phyloP scores from a whole-genome alignment of 2,113 vertebrate species.

The Eubucco bourcierii region DNA sequence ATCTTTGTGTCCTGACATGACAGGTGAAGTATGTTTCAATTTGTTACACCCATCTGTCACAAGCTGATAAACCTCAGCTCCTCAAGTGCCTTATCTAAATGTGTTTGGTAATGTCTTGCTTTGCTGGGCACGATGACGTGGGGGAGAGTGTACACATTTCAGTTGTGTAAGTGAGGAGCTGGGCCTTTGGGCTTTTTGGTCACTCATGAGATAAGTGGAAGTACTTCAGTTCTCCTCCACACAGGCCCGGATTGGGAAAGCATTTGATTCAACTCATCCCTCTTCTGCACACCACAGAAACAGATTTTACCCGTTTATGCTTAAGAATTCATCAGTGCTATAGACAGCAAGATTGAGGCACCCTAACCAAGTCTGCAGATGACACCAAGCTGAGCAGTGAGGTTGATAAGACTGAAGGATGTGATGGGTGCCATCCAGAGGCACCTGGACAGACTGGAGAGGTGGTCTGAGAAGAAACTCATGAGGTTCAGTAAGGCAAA shows the following conservation, averaged over 20 bases:
- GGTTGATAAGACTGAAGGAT: too few species aligned
- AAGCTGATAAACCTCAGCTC: slow-evolving; percentile 34
- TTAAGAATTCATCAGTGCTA: background rate
- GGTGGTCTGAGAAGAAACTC: too few species aligned
- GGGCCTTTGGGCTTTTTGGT: background rate
- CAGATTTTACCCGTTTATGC: background rate
- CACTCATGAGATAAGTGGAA: background rate
- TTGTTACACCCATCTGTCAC: slow-evolving; percentile 44
- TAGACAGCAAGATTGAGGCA: too few species aligned
- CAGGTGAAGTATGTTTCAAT: background rate
- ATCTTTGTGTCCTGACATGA: slow-evolving; percentile 45
- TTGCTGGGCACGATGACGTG: background rate
- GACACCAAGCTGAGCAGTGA: too few species aligned
- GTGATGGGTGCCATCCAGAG: too few species aligned
- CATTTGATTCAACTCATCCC: background rate
- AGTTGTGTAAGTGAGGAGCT: slow-evolving; percentile 27
- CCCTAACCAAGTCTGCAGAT: too few species aligned
- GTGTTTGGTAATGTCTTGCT: slow-evolving; percentile 10
- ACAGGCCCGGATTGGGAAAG: background rate
- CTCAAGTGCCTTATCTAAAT: background rate
- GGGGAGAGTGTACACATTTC: background rate
- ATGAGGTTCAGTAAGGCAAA: too few species aligned
- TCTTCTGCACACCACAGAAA: background rate
- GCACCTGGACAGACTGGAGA: too few species aligned
- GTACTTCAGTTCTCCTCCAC: background rate